Evolutionary conservation across 2,888 invertebrate genomes (phyloP).

Genomic region (Galeopsomyia nigrocyanea): DNA sequence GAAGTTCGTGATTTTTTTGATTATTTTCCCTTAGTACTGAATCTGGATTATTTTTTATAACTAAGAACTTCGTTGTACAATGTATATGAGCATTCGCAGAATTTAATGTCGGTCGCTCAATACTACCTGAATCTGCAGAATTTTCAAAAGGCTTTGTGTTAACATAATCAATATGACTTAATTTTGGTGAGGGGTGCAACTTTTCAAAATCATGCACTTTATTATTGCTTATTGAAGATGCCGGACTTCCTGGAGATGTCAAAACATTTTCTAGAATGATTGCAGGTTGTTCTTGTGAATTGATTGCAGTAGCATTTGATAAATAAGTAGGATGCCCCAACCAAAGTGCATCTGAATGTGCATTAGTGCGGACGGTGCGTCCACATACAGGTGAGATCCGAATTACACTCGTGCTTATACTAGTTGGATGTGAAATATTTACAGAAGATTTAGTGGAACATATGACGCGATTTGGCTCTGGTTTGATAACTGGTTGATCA

Average conservation of each 20-base stretch:
- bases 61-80: slow-evolving; percentile 73
- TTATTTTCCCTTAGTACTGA: slow-evolving; percentile 58
- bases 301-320: slow-evolving; percentile 61
- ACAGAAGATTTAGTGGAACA: slow-evolving; percentile 72
- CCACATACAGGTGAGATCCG: slow-evolving; percentile 81
- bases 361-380: slow-evolving; percentile 54
- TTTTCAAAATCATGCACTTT: not conserved
- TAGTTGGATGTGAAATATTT: slow-evolving; percentile 61
- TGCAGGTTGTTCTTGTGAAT: slow-evolving; percentile 64
- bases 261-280: slow-evolving; percentile 70
- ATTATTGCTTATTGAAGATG: slow-evolving; percentile 22
- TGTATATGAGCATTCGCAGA: slow-evolving; percentile 63
- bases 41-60: slow-evolving; percentile 73
- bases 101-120: too few species aligned
- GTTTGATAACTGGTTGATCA: slow-evolving; percentile 72
- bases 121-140: too few species aligned
- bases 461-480: slow-evolving; percentile 75
- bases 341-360: slow-evolving; percentile 60
- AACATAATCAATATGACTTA: too few species aligned
- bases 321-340: slow-evolving; percentile 64
- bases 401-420: slow-evolving; percentile 81
- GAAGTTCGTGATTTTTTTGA: slow-evolving; percentile 69
- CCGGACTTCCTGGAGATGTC: slow-evolving; percentile 62
- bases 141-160: too few species aligned
- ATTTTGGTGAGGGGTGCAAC: not conserved